Evolutionary conservation across 2,888 invertebrate genomes (phyloP).

Genomic region (Esperia sulphurella): DNA sequence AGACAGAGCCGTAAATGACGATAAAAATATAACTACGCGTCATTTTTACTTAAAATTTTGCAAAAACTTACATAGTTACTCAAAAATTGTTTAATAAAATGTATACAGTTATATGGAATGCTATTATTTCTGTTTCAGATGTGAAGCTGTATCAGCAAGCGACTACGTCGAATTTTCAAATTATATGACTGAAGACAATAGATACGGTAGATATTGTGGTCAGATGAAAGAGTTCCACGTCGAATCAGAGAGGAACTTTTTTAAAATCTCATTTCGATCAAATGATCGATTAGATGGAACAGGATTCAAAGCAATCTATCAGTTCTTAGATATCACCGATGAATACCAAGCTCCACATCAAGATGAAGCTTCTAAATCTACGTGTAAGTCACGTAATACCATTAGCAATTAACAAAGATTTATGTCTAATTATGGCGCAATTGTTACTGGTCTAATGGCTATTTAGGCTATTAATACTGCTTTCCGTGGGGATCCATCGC

Average conservation of each 20-base stretch:
- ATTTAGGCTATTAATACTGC: too few relatives aligned
- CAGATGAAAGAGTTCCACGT: conserved; percentile 88
- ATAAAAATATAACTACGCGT: too few relatives aligned
- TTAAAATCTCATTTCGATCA: conserved; percentile 95
- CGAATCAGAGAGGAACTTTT: conserved; percentile 94
- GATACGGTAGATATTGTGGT: conserved; percentile 94
- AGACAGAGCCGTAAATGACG: too few relatives aligned
- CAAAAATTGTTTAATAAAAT: too few relatives aligned
- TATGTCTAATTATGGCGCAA: too few relatives aligned
- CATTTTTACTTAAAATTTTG: too few relatives aligned
- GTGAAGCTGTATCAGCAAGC: conserved; percentile 93
- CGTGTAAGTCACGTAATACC: conserved; percentile 48
- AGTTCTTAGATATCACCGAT: conserved; percentile 87
- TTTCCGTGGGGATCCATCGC: too few relatives aligned
- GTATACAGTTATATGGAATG: too few relatives aligned
- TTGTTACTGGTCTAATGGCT: too few relatives aligned
- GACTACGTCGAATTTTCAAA: conserved; percentile 98
- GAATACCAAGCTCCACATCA: conserved; percentile 64
- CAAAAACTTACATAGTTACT: too few relatives aligned
- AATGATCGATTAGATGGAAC: conserved; percentile 96
- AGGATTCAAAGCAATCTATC: conserved; percentile 95
- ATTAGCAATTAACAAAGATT: too few relatives aligned
- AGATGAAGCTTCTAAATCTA: conserved; percentile 53
- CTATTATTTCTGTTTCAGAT: conserved; percentile 79
- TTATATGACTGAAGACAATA: conserved; percentile 92